phyloP scores from a whole-genome alignment of 2,888 invertebrate species.

The Latrodectus elegans region DNA sequence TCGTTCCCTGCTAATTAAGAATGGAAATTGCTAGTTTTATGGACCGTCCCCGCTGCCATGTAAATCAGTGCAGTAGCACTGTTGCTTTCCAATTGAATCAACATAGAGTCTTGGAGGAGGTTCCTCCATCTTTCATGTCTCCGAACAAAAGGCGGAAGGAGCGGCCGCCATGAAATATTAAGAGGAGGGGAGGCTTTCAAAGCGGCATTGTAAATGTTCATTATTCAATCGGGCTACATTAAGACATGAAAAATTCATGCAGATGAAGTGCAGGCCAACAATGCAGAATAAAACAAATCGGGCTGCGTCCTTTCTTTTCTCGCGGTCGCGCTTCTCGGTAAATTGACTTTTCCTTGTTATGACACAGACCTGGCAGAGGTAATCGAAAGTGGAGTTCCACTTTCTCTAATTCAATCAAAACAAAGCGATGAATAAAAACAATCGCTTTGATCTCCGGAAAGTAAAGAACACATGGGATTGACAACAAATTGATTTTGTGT shows the following conservation, averaged over 20 bases:
- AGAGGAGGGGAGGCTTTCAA: slow-evolving; percentile 47
- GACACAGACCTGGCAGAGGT: slow-evolving; percentile 27
- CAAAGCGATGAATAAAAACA: neutral
- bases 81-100: slow-evolving; percentile 69
- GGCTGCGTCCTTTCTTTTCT: slow-evolving; percentile 59
- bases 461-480: neutral
- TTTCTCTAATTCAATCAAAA: slow-evolving; percentile 60
- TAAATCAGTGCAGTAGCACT: slow-evolving; percentile 69
- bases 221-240: slow-evolving; percentile 70
- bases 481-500: neutral
- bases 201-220: slow-evolving; percentile 70
- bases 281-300: slow-evolving; percentile 69
- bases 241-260: slow-evolving; percentile 70
- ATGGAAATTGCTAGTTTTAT: slow-evolving; percentile 30
- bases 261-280: slow-evolving; percentile 70
- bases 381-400: slow-evolving; percentile 57
- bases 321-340: slow-evolving; percentile 57
- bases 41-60: slow-evolving; percentile 51
- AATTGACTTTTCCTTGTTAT: slow-evolving; percentile 69
- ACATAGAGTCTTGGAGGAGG: slow-evolving; percentile 45
- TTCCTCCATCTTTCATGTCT: slow-evolving; percentile 70
- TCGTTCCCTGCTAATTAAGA: too few relatives aligned
- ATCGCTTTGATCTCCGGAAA: too few relatives aligned
- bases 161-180: slow-evolving; percentile 69
- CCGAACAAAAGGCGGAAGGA: slow-evolving; percentile 67